A percentile compares a stretch with the other conserved stretches of the same genome.
These are phyloP conservation scores for Clamator glandarius DNA, from an alignment of 2,797 vertebrate species.

Conservation along the genomic window DNA sequence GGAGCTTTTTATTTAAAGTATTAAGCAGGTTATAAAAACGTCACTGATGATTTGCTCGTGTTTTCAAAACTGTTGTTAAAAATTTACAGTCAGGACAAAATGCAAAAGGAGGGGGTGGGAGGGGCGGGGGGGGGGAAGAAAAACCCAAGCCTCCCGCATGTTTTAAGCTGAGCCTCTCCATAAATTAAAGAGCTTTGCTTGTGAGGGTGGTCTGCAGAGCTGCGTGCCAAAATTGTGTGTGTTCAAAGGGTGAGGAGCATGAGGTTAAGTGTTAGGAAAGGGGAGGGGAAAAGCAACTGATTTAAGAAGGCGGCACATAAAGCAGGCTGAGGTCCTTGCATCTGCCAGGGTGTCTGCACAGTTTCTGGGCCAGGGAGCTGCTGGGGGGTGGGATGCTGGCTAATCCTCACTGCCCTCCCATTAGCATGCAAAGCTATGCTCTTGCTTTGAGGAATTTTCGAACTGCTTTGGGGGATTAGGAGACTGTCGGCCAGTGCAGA, in stretches of 20 bases:
- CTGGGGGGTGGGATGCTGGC: background rate
- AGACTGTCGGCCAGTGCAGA: rapidly evolving
- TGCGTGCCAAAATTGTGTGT: background rate
- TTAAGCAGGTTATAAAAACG: constrained; percentile 51
- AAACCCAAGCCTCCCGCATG: background rate
- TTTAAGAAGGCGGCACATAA: background rate
- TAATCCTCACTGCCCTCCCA: background rate
- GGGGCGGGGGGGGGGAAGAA: background rate
- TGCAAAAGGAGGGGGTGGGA: background rate
- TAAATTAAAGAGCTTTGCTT: constrained; percentile 59
- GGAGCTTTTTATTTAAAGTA: constrained; percentile 7
- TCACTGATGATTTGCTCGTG: constrained; percentile 64
- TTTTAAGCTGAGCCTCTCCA: constrained; percentile 54
- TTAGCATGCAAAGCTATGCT: background rate
- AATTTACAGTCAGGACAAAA: constrained; percentile 62
- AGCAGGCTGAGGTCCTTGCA: background rate
- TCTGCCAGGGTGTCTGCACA: background rate
- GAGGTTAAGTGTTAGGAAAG: background rate
- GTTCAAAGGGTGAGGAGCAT: background rate
- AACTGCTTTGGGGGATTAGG: background rate
- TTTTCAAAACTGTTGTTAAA: constrained; percentile 57
- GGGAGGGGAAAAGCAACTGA: background rate
- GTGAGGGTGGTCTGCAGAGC: constrained; percentile 24
- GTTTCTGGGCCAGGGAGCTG: background rate
- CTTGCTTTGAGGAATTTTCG: background rate